phyloP scores from a whole-genome alignment of 2,797 vertebrate genomes.

The Odontamblyopus rebecca region DNA sequence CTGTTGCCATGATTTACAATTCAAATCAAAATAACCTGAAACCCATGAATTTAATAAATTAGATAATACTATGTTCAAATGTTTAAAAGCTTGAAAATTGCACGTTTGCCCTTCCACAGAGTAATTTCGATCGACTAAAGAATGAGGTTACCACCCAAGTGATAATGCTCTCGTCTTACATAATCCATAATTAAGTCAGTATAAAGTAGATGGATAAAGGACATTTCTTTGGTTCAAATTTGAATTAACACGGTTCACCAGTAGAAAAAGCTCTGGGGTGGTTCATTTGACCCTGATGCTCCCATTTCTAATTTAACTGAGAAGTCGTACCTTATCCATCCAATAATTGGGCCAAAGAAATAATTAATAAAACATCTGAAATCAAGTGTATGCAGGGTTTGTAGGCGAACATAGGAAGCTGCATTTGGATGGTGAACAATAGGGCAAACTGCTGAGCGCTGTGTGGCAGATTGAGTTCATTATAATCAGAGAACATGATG shows the following conservation, averaged over 20 bases:
- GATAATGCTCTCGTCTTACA: neutral
- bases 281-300: neutral
- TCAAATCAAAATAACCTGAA: too few relatives aligned
- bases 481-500: conserved; percentile 9
- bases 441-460: neutral
- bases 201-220: neutral
- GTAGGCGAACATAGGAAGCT: neutral
- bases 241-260: neutral
- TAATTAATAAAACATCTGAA: neutral
- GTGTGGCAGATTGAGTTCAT: conserved; percentile 7
- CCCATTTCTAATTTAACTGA: neutral
- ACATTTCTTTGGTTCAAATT: neutral
- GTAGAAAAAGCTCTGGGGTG: neutral
- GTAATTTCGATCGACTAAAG: neutral
- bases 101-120: neutral
- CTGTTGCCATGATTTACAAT: too few relatives aligned
- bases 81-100: neutral
- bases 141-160: neutral
- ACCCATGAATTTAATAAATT: too few relatives aligned
- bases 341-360: conserved; percentile 1
- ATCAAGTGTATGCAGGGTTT: neutral
- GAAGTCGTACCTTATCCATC: neutral
- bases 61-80: too few relatives aligned
- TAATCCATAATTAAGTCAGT: conserved; percentile 6
- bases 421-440: neutral